Evolutionary conservation across 2,113 vertebrate genomes (phyloP), one percentile per base, ranked within the genome.

Genomic region (Lampris megalopsis): DNA sequence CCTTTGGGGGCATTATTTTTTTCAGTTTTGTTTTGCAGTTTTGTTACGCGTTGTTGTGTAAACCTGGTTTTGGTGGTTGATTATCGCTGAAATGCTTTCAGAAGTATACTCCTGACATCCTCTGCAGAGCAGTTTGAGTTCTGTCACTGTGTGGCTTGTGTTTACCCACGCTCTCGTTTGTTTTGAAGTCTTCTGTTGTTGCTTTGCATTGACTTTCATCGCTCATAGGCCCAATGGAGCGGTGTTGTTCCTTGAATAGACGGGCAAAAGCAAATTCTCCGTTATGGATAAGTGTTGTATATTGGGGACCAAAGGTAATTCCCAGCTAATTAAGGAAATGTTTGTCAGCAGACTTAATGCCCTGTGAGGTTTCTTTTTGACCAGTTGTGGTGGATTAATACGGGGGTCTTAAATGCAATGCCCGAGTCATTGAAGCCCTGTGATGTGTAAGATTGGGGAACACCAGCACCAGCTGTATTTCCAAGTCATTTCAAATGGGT

Each of bases 271-370:
- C 84, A 83, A 84, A 73, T 85, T 83, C 60, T 68, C 79, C 71
- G 66, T 60, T 61, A 57, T 85, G 73, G 73, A 76, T 87, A 79
- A 83, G 81, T 83, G 54, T 77, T 78, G 68, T 75, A 76, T 68
- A 69, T 41, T 53, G 72, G 53, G 43, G 47, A 84, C 60, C 65
- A 61, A 40, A 11, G 24, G 63, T 75, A 53, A 79, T 75, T 75
- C 68, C 36, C 70, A 71, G 71, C 59, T 82, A 82, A 71, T 89
- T 75, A 86, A 75, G 72, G 70, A 76, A 77, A 77, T 83, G 80
- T 80, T 76, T 73, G 77, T 82, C 81, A 77, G 78, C 72, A 82
- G 63, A 79, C 63, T 56, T 81, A 71, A 85, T 87, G 77, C 71
- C 64, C 58, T 48, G 36, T 63, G 66, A 79, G 64, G 71, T 49